Base-by-base conservation (phyloP, 53 echinoderm and acorn worm species). In the Echinarachnius parma region DNA sequence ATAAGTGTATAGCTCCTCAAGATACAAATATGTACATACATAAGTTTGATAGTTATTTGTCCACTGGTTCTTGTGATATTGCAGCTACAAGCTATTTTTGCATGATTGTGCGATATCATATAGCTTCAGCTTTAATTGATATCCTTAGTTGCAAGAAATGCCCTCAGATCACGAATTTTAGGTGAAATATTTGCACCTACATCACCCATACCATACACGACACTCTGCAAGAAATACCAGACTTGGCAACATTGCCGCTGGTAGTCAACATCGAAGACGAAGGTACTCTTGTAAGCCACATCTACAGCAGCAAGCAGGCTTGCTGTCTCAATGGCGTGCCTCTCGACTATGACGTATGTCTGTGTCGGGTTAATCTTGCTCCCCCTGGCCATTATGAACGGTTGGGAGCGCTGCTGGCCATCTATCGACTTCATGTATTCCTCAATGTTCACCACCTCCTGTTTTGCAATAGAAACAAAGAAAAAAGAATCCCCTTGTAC, bases 301-400 rank as follows among this genome's bases (percentile, higher is more conserved):
- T 59, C 59, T 30, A 59, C 59, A 31, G 59, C 59, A 30, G 59
- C 59, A 28, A 59, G 28, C 61, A 61, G 61, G 37, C 61, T 61
- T 19, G 61, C 37, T 36, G 37, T 61, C 34, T 33, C 9, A 13
- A 61, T 61, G 23, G 61, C 61, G 34, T 61, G 61, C 34, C 61
- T 33, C 37, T 61, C 61, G 37, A 61, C 23, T 33, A 37, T 36
- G 5, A 61, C 61, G 61, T 61, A 61, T 19, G 34, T 34, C 61
- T 61, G 61, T 33, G 61, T 5, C 3, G 61, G 61, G 8, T 21
- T 33, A 23, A 61, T 61, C 37, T 33, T 61, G 61, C 21, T 61
- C 2, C 61, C 61, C 22, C 36, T 34, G 34, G 34, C 61, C 61
- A 61, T 36, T 35, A 61, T 36, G 37, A 61, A 59, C 19, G 59